Evolutionary conservation across 2,113 vertebrate genomes (phyloP).

Genomic region (Oplegnathus fasciatus): DNA sequence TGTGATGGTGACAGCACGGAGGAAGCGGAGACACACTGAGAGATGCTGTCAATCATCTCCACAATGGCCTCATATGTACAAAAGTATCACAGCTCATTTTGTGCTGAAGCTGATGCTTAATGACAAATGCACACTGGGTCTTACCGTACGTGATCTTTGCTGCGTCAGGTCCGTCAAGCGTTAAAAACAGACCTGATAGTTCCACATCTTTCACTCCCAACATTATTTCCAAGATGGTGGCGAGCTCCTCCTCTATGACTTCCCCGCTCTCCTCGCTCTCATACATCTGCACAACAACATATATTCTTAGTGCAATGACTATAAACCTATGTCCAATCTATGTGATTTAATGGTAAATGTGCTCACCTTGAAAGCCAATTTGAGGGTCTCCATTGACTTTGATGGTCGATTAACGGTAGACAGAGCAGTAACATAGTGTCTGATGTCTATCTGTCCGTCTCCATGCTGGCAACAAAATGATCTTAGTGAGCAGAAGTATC

Average conservation of each 20-base stretch:
- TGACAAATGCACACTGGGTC: constrained; percentile 24
- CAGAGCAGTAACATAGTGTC: constrained; percentile 90
- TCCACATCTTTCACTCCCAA: constrained; percentile 89
- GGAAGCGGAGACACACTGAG: not conserved
- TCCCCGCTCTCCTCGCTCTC: constrained; percentile 81
- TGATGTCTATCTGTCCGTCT: constrained; percentile 87
- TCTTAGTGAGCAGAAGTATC: not conserved
- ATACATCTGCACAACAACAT: constrained; percentile 86
- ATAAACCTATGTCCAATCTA: not conserved
- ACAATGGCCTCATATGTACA: not conserved
- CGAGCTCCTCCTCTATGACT: constrained; percentile 84
- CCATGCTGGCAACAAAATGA: constrained; percentile 80
- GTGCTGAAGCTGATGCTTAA: not conserved
- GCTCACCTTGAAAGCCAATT: constrained; percentile 91
- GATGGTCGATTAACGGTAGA: constrained; percentile 91
- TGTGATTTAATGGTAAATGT: not conserved
- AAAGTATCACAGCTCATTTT: not conserved
- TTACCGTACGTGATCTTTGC: constrained; percentile 89
- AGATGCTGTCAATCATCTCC: constrained; percentile 44
- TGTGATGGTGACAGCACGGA: constrained; percentile 31
- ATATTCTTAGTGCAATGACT: not conserved
- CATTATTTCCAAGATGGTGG: constrained; percentile 88
- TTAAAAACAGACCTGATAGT: constrained; percentile 85
- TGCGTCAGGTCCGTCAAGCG: constrained; percentile 79
- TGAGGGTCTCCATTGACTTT: constrained; percentile 91